A percentile compares a stretch with the other conserved stretches of the same genome.
Conservation (phyloP, 2,797 vertebrate genomes). For the Brotula barbata region DNA sequence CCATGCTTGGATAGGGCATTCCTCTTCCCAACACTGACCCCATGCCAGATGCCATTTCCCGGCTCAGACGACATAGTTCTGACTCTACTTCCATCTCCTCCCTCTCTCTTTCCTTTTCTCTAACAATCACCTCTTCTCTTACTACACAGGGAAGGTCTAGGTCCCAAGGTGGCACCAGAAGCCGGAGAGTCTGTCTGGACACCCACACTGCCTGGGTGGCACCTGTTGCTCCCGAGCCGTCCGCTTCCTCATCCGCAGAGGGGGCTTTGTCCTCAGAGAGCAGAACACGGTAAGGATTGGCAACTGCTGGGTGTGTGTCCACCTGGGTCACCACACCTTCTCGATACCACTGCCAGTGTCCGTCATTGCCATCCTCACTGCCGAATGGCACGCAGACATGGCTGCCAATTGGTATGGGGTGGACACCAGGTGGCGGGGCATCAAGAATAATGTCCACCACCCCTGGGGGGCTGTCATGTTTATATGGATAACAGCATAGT, state of each 20-base stretch:
- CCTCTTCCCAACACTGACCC: constrained; percentile 64
- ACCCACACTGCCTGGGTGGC: constrained; percentile 79
- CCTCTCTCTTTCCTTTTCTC: constrained; percentile 65
- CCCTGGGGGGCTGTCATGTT: constrained; percentile 63
- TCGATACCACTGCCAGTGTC: constrained; percentile 77
- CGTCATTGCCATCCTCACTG: constrained; percentile 54
- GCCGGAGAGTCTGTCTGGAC: constrained; percentile 84
- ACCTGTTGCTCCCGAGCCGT: constrained; percentile 44
- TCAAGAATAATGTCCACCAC: constrained; percentile 85
- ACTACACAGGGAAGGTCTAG: constrained; percentile 70
- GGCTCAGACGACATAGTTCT: constrained; percentile 73
- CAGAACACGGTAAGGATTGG: constrained; percentile 84
- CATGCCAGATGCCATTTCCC: constrained; percentile 62
- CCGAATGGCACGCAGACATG: constrained; percentile 85
- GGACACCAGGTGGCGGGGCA: constrained; percentile 80
- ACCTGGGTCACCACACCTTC: constrained; percentile 87
- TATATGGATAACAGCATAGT: constrained; percentile 77
- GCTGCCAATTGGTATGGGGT: constrained; percentile 80
- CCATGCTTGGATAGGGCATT: constrained; percentile 65
- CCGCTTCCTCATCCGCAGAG: constrained; percentile 59
- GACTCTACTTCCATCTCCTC: constrained; percentile 80
- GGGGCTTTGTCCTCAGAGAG: constrained; percentile 68
- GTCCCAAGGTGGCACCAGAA: constrained; percentile 86
- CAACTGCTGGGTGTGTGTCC: constrained; percentile 83
- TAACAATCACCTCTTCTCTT: constrained; percentile 46